Evolutionary conservation across 2,888 invertebrate genomes (phyloP), one percentile per base, ranked within the genome.

Genomic region (Harmothoe impar): DNA sequence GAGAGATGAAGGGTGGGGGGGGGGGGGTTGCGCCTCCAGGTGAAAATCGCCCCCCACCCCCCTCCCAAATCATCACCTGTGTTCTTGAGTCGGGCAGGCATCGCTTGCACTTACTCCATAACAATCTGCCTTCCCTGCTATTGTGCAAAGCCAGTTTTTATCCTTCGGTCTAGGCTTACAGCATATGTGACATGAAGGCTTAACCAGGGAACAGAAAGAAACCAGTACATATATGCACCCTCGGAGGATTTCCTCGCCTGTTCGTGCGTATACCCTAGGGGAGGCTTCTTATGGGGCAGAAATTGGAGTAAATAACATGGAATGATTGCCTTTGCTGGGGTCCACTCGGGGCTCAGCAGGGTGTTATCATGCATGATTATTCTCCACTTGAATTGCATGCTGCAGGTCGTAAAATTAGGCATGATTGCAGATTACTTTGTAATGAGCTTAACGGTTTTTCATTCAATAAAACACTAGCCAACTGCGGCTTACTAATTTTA

Each of bases 371-470:
- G 72, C 72, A 72, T 72, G 72, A 29, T 72, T 29, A 72, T 72
- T 72, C 31, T 25, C 72, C 72, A 72, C 72, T 72, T 72, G 72
- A 29, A 29, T 72, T 72, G 72, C 72, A 72, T 72, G 72, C 25
- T 72, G 72, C 72, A 72, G 31, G 23, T 29, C 29, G 29, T 72
- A 72, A 72, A 72, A 72, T 72, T n/a, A 29, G 29, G 29, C 72
- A n/a, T 72, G 25, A 29, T 72, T 72, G 72, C 29, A 29, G 72
- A 72, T 72, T 72, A 72, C 31, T 72, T 72, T 72, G 72, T 72
- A 72, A 72, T 72, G 72, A 29, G 72, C 72, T 72, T 72, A 72
- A 72, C 72, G 72, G 72, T 72, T 72, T 68, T 72, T 72, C 72
- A 15, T 15, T 23, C 72, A 72, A 72, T 72, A 72, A 72, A 72